These are phyloP conservation scores for Thamnaconus septentrionalis DNA, from an alignment of 2,113 vertebrate genomes.

Conservation along the genomic window DNA sequence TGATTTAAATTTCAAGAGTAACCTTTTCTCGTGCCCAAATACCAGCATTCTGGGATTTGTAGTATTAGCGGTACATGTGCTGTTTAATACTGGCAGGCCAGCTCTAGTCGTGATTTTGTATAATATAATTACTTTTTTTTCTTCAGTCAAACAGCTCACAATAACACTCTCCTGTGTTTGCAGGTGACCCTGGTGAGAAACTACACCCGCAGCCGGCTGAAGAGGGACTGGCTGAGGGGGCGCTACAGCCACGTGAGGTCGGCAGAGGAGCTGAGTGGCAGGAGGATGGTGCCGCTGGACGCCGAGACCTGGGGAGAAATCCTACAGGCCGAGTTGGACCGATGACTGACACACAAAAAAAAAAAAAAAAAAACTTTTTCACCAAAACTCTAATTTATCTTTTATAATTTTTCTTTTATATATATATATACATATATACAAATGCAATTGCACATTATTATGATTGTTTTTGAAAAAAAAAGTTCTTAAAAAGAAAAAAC, in stretches of 20 bases:
- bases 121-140: too few relatives aligned
- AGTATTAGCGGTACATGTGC: too few relatives aligned
- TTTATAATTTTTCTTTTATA: slow-evolving; percentile 6
- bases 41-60: too few relatives aligned
- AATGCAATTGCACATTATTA: slow-evolving; percentile 18
- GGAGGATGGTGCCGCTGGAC: slow-evolving; percentile 84
- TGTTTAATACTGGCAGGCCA: too few relatives aligned
- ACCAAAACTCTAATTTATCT: slow-evolving; percentile 24
- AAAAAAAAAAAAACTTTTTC: too few relatives aligned
- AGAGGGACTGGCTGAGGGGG: slow-evolving; percentile 85
- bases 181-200: slow-evolving; percentile 77
- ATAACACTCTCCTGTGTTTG: not conserved
- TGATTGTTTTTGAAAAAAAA: not conserved
- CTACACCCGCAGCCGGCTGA: slow-evolving; percentile 84
- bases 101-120: too few relatives aligned
- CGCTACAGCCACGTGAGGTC: slow-evolving; percentile 83
- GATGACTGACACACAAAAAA: slow-evolving; percentile 57
- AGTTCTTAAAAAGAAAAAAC: too few relatives aligned
- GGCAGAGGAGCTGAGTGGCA: slow-evolving; percentile 71
- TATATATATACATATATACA: not conserved
- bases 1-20: too few relatives aligned
- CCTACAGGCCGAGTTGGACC: slow-evolving; percentile 86
- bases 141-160: too few relatives aligned
- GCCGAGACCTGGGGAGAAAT: slow-evolving; percentile 89
- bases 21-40: too few relatives aligned